Evolutionary conservation across 2,797 vertebrate genomes (phyloP).

Genomic region (Simalia tracyae): DNA sequence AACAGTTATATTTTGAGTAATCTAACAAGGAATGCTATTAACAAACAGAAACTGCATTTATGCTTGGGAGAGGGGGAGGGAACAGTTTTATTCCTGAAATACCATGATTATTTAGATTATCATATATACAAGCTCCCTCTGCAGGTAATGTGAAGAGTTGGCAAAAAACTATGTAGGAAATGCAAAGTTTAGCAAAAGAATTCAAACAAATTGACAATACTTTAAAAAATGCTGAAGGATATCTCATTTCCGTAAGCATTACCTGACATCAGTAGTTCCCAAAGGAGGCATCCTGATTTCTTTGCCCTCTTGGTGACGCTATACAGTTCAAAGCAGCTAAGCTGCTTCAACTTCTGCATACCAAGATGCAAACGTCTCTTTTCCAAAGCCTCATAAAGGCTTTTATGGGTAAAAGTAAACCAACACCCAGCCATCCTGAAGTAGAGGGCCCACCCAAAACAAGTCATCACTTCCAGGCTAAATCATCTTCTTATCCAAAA

Average conservation of each 20-base stretch:
- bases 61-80: slow-evolving; percentile 28
- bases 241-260: slow-evolving; percentile 30
- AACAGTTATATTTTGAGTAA: slow-evolving; percentile 27
- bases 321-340: slow-evolving; percentile 22
- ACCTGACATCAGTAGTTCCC: slow-evolving; percentile 38
- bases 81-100: slow-evolving; percentile 57
- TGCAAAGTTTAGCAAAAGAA: slow-evolving; percentile 38
- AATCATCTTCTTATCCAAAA: slow-evolving; percentile 53
- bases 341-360: slow-evolving; percentile 14
- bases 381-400: slow-evolving; percentile 44
- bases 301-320: background rate
- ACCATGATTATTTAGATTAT: slow-evolving; percentile 71
- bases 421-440: slow-evolving; percentile 50
- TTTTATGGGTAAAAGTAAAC: slow-evolving; percentile 37
- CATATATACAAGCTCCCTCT: slow-evolving; percentile 80
- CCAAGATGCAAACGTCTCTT: slow-evolving; percentile 38
- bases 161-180: slow-evolving; percentile 68
- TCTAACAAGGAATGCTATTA: slow-evolving; percentile 21
- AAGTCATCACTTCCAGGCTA: slow-evolving; percentile 41
- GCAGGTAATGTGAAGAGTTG: slow-evolving; percentile 75
- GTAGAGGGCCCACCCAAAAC: slow-evolving; percentile 55
- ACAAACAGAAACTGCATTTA: slow-evolving; percentile 56
- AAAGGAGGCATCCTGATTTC: slow-evolving; percentile 8
- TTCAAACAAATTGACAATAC: slow-evolving; percentile 43
- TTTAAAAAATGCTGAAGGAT: slow-evolving; percentile 42